Evolutionary conservation across 1,140 invertebrate genomes (phyloP).

Genomic region (Chironomus tepperi): DNA sequence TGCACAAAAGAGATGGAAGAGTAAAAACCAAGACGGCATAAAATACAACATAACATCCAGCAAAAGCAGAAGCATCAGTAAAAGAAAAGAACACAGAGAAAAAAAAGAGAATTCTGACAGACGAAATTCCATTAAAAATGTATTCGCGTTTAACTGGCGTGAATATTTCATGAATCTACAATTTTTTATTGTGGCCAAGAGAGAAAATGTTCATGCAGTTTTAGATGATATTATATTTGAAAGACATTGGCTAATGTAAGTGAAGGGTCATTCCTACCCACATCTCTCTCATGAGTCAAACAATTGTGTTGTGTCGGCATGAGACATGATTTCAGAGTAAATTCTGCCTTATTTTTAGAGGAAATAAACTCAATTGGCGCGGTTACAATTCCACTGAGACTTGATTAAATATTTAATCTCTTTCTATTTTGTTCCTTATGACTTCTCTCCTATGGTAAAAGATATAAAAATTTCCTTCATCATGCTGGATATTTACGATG

Average conservation of each 20-base stretch:
- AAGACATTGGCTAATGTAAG: neutral
- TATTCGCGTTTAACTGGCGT: conserved; percentile 10
- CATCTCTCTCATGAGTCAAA: neutral
- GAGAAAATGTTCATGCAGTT: too few species aligned
- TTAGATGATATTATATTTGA: neutral
- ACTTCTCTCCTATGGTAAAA: neutral
- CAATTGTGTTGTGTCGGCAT: neutral
- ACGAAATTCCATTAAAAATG: conserved; percentile 21
- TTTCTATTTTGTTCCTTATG: neutral
- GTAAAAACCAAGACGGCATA: neutral
- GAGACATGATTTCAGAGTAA: neutral
- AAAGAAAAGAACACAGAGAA: neutral
- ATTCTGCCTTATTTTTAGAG: neutral
- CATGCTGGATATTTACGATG: neutral
- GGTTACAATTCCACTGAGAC: conserved; percentile 18
- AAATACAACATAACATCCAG: too few species aligned
- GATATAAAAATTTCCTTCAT: conserved; percentile 4
- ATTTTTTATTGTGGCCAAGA: conserved; percentile 21
- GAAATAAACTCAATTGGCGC: conserved; percentile 8
- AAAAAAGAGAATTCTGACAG: neutral
- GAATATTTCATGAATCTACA: conserved; percentile 17
- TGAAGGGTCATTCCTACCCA: neutral
- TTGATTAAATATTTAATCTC: conserved; percentile 23
- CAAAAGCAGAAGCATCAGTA: neutral
- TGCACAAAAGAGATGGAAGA: neutral